phyloP scores from a whole-genome alignment of 2,113 vertebrate species.

The Rallus limicola region DNA sequence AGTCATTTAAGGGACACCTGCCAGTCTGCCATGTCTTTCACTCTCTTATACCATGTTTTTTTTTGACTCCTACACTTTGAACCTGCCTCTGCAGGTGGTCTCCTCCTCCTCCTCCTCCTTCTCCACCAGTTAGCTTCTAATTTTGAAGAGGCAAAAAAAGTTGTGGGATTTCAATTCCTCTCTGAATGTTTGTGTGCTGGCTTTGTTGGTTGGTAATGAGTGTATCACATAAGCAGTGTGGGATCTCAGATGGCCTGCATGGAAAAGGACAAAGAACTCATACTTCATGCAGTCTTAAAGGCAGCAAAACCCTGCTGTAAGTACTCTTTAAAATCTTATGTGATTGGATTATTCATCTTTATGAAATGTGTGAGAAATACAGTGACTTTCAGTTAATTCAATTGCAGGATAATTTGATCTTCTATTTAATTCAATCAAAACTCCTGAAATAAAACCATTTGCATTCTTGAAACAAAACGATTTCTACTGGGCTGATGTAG shows the following conservation, averaged over 20 bases:
- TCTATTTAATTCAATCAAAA: conserved; percentile 30
- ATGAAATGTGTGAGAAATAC: conserved; percentile 19
- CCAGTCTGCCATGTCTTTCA: not conserved
- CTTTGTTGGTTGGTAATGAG: not conserved
- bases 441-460: not conserved
- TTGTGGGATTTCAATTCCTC: not conserved
- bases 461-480: not conserved
- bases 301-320: not conserved
- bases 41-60: not conserved
- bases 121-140: not conserved
- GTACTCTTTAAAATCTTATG: not conserved
- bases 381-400: conserved; percentile 15
- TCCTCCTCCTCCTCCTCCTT: not conserved
- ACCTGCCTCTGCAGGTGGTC: not conserved
- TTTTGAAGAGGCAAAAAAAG: not conserved
- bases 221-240: not conserved
- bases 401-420: conserved; percentile 15
- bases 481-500: not conserved
- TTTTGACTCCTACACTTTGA: not conserved
- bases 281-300: not conserved
- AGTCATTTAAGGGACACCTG: not conserved
- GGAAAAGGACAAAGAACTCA: not conserved
- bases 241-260: not conserved
- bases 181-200: not conserved
- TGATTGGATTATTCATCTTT: conserved; percentile 3